Conservation (phyloP, 2,888 invertebrate species). For the Parasteatoda lunata region DNA sequence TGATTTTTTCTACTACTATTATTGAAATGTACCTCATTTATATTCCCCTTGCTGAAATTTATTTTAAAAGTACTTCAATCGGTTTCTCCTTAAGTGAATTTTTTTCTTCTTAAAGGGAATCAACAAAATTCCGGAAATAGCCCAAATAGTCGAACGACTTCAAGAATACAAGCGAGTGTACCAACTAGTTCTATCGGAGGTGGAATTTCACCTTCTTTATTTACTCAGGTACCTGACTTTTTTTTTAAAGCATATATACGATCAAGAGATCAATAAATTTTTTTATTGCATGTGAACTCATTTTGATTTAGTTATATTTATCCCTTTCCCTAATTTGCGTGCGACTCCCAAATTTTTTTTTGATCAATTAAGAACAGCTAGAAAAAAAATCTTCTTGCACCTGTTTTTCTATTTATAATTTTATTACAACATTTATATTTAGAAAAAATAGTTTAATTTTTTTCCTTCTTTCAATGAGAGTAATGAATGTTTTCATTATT, state of each 20-base stretch:
- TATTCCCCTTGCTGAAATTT: too few relatives aligned
- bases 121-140: constrained; percentile 71
- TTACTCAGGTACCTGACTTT: constrained; percentile 74
- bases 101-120: constrained; percentile 45
- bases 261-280: neutral
- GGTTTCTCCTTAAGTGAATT: too few relatives aligned
- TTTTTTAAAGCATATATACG: neutral
- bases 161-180: constrained; percentile 68
- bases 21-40: too few relatives aligned
- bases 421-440: too few relatives aligned
- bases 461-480: too few relatives aligned
- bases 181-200: constrained; percentile 79
- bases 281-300: neutral
- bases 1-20: too few relatives aligned
- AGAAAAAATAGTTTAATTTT: too few relatives aligned
- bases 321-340: neutral
- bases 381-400: too few relatives aligned
- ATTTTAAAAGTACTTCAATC: too few relatives aligned
- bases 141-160: constrained; percentile 68
- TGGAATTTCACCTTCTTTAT: constrained; percentile 82
- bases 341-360: neutral
- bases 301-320: neutral
- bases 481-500: too few relatives aligned
- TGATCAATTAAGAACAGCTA: too few relatives aligned
- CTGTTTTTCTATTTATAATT: too few relatives aligned